phyloP scores from a whole-genome alignment of 1,140 invertebrate genomes.

The Orussus abietinus region DNA sequence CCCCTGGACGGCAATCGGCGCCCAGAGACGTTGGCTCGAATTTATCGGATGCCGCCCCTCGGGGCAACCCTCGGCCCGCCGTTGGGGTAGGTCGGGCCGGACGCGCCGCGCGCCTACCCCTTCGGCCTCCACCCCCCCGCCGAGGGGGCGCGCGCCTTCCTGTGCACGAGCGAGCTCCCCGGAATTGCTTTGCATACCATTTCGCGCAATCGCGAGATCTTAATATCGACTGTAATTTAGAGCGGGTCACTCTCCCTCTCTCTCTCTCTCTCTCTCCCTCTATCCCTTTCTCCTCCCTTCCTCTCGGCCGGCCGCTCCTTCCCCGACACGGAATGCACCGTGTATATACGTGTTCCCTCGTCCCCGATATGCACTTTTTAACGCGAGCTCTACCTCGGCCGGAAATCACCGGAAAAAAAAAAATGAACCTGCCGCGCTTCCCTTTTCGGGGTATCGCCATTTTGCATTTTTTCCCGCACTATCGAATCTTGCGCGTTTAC shows the following conservation, averaged over 20 bases:
- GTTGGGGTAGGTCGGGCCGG: slow-evolving; percentile 31
- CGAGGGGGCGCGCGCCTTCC: slow-evolving; percentile 1
- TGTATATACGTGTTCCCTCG: too few species aligned
- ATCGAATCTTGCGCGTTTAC: too few species aligned
- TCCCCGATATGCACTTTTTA: too few species aligned
- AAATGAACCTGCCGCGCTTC: too few species aligned
- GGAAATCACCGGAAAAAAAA: too few species aligned
- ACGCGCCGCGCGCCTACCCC: slow-evolving; percentile 22
- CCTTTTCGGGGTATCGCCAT: too few species aligned
- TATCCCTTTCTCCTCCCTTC: too few species aligned
- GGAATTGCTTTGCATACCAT: slow-evolving; percentile 47
- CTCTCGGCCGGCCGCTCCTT: too few species aligned
- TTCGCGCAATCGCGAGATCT: slow-evolving; percentile 47
- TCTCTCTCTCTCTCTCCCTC: slow-evolving; percentile 11
- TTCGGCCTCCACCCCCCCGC: slow-evolving; percentile 20
- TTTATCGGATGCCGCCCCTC: slow-evolving; percentile 36
- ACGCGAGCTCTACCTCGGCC: too few species aligned
- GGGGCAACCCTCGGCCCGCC: slow-evolving; percentile 8
- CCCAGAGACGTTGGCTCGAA: slow-evolving; percentile 20
- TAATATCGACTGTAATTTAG: slow-evolving; percentile 41
- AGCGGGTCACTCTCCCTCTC: background rate
- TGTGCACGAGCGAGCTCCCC: slow-evolving; percentile 15
- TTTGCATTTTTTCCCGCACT: too few species aligned
- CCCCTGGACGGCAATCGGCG: slow-evolving; percentile 2
- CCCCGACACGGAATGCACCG: too few species aligned